Evolutionary conservation across 2,797 vertebrate genomes (phyloP), one percentile per base, ranked within the genome.

Genomic region (Poeciliopsis gracilis): DNA sequence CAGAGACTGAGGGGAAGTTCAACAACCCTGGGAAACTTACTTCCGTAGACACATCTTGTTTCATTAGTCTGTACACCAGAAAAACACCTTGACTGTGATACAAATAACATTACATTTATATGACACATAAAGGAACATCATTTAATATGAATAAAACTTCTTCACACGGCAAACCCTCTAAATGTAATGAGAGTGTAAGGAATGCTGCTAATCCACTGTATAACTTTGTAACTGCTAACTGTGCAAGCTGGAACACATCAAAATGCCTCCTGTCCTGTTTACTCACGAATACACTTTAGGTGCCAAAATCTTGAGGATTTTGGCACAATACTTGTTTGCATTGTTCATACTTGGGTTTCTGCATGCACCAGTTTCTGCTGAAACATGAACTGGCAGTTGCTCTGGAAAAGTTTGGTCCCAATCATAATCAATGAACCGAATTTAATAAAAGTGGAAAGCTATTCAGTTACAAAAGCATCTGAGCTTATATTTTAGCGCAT

Each of bases 171-270:
- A 77, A 55, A 63, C 61, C 71, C 43, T 47, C 38, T 33, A 38
- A 28, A 67, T 66, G 36, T 67, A 80, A 82, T 76, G 46, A 79
- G 57, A 76, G 80, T 46, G 76, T 82, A 85, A 83, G 86, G 81
- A 74, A 75, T 84, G 71, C 4, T 75, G 53, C 43, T 81, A 85
- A 77, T 81, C 79, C 77, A 78, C 67, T 51, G 51, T 83, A 77
- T 63, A 4, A 83, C 38, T 23, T 66, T 78, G 79, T 83, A 86
- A 83, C 84, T 78, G 74, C 76, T 73, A 10, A 46, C n/a, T 18
- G 28, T 46, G 38, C 47, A 23, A 49, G 49, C 73, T 77, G 5
- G 30, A 61, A 70, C 45, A 16, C 13, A 23, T 11, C 15, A 16
- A 7, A 51, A 79, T n/a, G 30, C 33, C 77, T 73, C 71, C 43